Evolutionary conservation across 2,113 vertebrate genomes (phyloP), one percentile per base, ranked within the genome.

Genomic region (Bubo scandiacus): DNA sequence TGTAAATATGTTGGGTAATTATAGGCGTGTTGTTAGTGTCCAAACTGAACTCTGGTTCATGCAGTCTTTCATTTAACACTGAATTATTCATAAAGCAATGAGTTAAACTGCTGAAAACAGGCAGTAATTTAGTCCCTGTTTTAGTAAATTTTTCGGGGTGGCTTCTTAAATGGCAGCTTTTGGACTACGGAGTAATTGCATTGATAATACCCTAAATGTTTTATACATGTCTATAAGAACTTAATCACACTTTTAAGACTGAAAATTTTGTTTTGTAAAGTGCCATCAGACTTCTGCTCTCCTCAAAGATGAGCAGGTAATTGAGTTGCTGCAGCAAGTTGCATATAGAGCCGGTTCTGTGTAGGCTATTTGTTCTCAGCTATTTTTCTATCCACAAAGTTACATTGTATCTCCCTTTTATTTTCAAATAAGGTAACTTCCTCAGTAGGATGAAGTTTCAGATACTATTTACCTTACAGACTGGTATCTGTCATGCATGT

Each of bases 71-170:
- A 84, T 86, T 81, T 78, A 63, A 81, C 34, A 32, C 66, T 88
- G 77, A 78, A 75, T 96, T 95, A 86, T 88, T 95, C 68, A 78
- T 95, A 62, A 94, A 92, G 26, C 71, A 75, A 34, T 45, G 65
- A 68, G 52, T 96, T 93, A 49, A 95, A 87, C 17, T 72, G 61
- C 40, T 75, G 52, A 89, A 93, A 94, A 68, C 49, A 84, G 40
- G 16, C 54, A 70, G 32, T 74, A 47, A 55, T 79, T 61, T 42
- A 54, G 66, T 72, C 81, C 54, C 40, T 91, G 40, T 32, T 92
- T 81, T 66, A 86, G 57, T 84, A 57, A 36, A n/a, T 61, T 79
- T 78, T 90, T 81, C 0, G 6, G 43, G 57, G 4, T 81, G 49
- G 38, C 38, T 86, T 86, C 51, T 88, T 59, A 45, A 91, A n/a